Conservation (phyloP, 2,113 vertebrate species). For the Sylvia atricapilla region DNA sequence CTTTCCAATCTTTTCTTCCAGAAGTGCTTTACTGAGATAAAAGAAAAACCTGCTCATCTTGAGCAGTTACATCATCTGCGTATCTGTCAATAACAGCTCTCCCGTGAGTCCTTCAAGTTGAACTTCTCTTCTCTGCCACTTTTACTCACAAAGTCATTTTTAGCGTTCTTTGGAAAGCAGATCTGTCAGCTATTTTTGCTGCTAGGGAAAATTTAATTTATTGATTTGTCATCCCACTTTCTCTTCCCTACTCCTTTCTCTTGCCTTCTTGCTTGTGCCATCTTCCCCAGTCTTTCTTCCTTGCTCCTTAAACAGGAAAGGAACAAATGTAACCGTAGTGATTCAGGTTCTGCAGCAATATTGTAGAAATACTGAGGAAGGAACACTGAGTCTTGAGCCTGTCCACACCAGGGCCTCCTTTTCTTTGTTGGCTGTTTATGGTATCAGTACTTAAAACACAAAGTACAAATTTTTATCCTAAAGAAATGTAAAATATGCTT, state of each 20-base stretch:
- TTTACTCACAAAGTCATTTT: constrained; percentile 41
- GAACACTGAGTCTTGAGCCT: neutral
- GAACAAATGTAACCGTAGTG: neutral
- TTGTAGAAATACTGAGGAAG: neutral
- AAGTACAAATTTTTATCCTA: neutral
- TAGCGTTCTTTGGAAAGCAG: constrained; percentile 28
- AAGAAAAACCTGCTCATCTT: constrained; percentile 51
- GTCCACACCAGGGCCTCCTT: neutral
- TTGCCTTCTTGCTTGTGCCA: neutral
- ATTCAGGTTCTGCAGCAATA: neutral
- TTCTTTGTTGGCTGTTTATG: neutral
- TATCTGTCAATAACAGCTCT: constrained; percentile 45
- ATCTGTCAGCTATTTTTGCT: constrained; percentile 46
- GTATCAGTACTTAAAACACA: neutral
- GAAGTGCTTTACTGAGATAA: constrained; percentile 39
- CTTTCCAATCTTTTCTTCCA: constrained; percentile 29
- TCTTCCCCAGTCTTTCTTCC: neutral
- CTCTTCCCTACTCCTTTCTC: neutral
- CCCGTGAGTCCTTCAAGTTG: neutral
- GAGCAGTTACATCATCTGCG: constrained; percentile 4
- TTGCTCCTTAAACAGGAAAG: neutral
- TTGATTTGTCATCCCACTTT: neutral
- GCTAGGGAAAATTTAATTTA: constrained; percentile 12
- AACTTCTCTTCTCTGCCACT: neutral
- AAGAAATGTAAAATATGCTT: neutral